Evolutionary conservation across 2,888 invertebrate genomes (phyloP), one percentile per base, ranked within the genome.

Genomic region (Orchesella flavescens): DNA sequence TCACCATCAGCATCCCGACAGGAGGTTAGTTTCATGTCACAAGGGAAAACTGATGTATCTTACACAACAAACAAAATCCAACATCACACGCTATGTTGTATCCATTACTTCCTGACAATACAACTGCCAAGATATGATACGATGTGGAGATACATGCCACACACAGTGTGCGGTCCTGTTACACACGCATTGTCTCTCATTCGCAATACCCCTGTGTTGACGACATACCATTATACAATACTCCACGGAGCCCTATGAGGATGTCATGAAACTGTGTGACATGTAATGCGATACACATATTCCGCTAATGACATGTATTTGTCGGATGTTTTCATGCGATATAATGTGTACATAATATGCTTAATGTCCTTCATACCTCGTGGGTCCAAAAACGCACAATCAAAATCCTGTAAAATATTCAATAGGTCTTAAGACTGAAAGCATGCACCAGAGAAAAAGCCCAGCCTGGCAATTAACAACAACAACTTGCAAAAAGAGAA

Each of bases 31-130:
- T 65, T 61, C 9, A 55, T 57, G 66, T 76, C 76, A 76, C 68
- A 68, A 49, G 69, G 68, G 49, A 77, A 77, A 68, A 44, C 69
- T 69, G 77, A 77, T 77, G 68, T 76, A 66, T 74, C 46, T 75
- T 19, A 2, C 23, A 43, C n/a, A n/a, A n/a, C n/a, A n/a, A n/a
- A n/a, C n/a, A n/a, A n/a, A n/a, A n/a, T n/a, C n/a, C n/a, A n/a
- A n/a, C n/a, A n/a, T n/a, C n/a, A 49, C 59, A 44, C 43, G 72
- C 57, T 57, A 59, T 21, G 24, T 34, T 34, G 7, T 9, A 68
- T 49, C 77, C 43, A 34, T 68, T 77, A 59, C 59, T 72, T 72
- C 65, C 34, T 55, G 53, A 49, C 68, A 61, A 43, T 44, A 55
- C 43, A 49, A 69, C 34, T 77, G 77, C 34, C 77, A 13, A 68